Evolutionary conservation across 2,797 vertebrate genomes (phyloP), one percentile per base, ranked within the genome.

Genomic region (Galaxias olidus): DNA sequence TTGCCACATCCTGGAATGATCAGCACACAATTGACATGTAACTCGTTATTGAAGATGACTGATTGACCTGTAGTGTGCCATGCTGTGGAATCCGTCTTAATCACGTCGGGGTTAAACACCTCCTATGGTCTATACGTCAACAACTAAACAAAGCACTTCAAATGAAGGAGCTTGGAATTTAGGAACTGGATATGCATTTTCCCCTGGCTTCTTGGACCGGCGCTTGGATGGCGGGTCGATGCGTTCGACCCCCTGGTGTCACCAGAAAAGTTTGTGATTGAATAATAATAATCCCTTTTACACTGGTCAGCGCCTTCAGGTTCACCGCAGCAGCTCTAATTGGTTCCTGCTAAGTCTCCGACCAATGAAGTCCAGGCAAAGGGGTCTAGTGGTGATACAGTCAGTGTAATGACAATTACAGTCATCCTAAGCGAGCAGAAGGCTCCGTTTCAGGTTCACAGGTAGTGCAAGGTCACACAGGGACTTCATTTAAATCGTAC

Each of bases 21-120:
- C 81, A 84, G 71, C 69, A 65, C 79, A 76, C 80, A 85, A 82
- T 80, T 85, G 88, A 87, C 83, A 80, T 48, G 68, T 78, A 88
- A 79, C 83, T 79, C 73, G 84, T 89, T 85, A 79, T 71, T 80
- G 30, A 71, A 82, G 77, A 87, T 86, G 80, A 90, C 86, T 86
- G 69, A 88, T 89, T 85, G 79, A 78, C 72, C 79, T 76, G 74
- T 78, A 72, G 76, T 77, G 68, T 74, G 71, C 76, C 69, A 81
- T 69, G 69, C 66, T 10, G 30, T 68, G 85, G 73, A 83, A 88
- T 87, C 72, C 54, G 82, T 89, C 85, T 86, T 86, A 78, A 67
- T 64, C 19, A 68, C 47, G 3, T 2, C 30, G 30, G 30, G 30
- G 2, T 30, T 2, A 30, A 30, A 30, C 3, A 30, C 47, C 40